Conservation (phyloP, 2,113 vertebrate species). For the Cyprinodon brontotheroides region DNA sequence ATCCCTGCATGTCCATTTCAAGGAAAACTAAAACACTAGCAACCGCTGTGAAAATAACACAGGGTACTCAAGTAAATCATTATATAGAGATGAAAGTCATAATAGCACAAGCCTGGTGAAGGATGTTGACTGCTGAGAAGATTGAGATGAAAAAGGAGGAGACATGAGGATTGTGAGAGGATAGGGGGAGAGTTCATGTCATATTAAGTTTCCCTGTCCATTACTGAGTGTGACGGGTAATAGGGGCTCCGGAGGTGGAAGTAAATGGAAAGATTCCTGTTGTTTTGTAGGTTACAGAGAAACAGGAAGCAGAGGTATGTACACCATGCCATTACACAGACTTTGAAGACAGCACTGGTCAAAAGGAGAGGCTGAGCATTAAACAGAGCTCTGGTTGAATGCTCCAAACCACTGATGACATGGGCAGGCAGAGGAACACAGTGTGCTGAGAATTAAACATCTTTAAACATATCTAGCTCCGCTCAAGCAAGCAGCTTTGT, state of each 20-base stretch:
- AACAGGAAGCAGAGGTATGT: slow-evolving; percentile 61
- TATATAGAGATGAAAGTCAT: slow-evolving; percentile 80
- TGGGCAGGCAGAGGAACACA: slow-evolving; percentile 1
- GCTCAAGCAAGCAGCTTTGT: neutral
- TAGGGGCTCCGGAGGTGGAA: slow-evolving; percentile 35
- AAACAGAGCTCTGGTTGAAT: slow-evolving; percentile 37
- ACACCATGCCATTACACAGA: slow-evolving; percentile 85
- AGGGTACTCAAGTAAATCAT: slow-evolving; percentile 74
- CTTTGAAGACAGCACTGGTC: slow-evolving; percentile 84
- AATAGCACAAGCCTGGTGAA: slow-evolving; percentile 75
- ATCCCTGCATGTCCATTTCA: slow-evolving; percentile 29
- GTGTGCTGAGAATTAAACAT: slow-evolving; percentile 2
- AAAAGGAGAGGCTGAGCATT: slow-evolving; percentile 27
- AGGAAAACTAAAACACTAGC: slow-evolving; percentile 66
- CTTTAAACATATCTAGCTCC: neutral
- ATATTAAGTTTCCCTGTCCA: slow-evolving; percentile 49
- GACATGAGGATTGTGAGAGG: slow-evolving; percentile 16
- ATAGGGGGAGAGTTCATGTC: slow-evolving; percentile 11
- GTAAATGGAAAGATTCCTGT: slow-evolving; percentile 42
- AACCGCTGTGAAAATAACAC: slow-evolving; percentile 63
- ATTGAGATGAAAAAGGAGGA: slow-evolving; percentile 41
- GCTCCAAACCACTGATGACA: slow-evolving; percentile 5
- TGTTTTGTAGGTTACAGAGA: slow-evolving; percentile 54
- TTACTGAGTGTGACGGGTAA: slow-evolving; percentile 43
- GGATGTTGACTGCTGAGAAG: slow-evolving; percentile 72